Percentiles rank a stretch among this genome's conserved stretches.
phyloP scores from a whole-genome alignment of 2,113 vertebrate genomes.

The Melanerpes aurifrons region DNA sequence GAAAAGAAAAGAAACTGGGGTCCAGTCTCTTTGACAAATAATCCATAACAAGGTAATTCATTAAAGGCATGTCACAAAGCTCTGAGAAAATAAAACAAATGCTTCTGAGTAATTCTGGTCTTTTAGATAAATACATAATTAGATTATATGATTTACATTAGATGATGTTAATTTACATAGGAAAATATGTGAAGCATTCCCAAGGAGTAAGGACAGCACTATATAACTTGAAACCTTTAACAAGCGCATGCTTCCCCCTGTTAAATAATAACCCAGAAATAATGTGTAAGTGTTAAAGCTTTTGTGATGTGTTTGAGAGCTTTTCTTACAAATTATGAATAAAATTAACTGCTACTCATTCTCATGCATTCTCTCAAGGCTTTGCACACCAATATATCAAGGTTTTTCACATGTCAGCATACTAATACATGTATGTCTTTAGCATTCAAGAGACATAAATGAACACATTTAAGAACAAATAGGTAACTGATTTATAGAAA shows the following conservation, averaged over 20 bases:
- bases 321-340: neutral
- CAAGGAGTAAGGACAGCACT: neutral
- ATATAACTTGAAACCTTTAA: neutral
- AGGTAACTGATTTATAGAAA: neutral
- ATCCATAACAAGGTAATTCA: conserved; percentile 48
- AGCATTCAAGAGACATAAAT: neutral
- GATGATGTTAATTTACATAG: neutral
- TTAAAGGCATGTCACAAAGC: conserved; percentile 33
- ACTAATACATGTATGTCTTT: neutral
- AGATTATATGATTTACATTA: conserved; percentile 5
- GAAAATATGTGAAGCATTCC: neutral
- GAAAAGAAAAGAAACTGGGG: conserved; percentile 34
- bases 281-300: neutral
- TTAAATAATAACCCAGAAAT: neutral
- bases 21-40: conserved; percentile 55
- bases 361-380: neutral
- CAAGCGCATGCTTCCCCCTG: neutral
- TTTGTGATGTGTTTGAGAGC: neutral
- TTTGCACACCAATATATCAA: neutral
- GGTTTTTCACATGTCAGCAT: neutral
- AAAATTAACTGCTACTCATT: neutral
- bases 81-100: conserved; percentile 47
- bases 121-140: conserved; percentile 32
- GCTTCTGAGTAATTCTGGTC: conserved; percentile 8
- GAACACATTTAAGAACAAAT: neutral